phyloP scores from a whole-genome alignment of 2,113 vertebrate genomes.

The Hypomesus transpacificus region DNA sequence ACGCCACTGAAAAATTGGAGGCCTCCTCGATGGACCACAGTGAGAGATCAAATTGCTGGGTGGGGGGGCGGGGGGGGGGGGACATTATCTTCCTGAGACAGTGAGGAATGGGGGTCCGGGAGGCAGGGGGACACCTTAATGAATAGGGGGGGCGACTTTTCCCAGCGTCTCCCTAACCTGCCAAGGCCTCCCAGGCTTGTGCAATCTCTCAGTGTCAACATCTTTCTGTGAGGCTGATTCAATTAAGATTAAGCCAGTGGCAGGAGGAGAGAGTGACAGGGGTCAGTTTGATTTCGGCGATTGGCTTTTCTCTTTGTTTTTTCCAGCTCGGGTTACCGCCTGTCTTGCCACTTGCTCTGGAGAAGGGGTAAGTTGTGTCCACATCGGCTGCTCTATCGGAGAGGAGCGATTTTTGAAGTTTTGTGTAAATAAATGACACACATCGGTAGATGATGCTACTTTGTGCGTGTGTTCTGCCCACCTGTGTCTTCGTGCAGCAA shows the following conservation, averaged over 20 bases:
- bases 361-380: slow-evolving; percentile 45
- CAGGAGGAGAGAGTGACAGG: slow-evolving; percentile 76
- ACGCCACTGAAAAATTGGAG: slow-evolving; percentile 53
- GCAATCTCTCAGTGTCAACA: slow-evolving; percentile 99
- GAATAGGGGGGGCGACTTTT: slow-evolving; percentile 77
- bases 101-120: slow-evolving; percentile 83
- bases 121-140: slow-evolving; percentile 84
- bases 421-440: slow-evolving; percentile 47
- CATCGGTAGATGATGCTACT: slow-evolving; percentile 33
- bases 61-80: slow-evolving; percentile 45
- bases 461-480: slow-evolving; percentile 5
- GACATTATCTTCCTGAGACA: slow-evolving; percentile 70
- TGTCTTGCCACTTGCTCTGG: slow-evolving; percentile 43
- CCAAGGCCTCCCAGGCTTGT: slow-evolving; percentile 89
- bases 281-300: slow-evolving; percentile 84
- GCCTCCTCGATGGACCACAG: slow-evolving; percentile 61
- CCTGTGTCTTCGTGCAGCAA: slow-evolving; percentile 15
- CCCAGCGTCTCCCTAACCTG: slow-evolving; percentile 74
- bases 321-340: slow-evolving; percentile 56
- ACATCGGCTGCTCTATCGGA: slow-evolving; percentile 35
- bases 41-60: slow-evolving; percentile 66
- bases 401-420: slow-evolving; percentile 50
- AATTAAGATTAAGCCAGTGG: slow-evolving; percentile 97
- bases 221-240: slow-evolving; percentile 93
- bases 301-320: slow-evolving; percentile 76